Percentiles rank a stretch among this genome's conserved stretches.
Conservation (phyloP, 2,797 vertebrate species). For the Calcarius lapponicus region DNA sequence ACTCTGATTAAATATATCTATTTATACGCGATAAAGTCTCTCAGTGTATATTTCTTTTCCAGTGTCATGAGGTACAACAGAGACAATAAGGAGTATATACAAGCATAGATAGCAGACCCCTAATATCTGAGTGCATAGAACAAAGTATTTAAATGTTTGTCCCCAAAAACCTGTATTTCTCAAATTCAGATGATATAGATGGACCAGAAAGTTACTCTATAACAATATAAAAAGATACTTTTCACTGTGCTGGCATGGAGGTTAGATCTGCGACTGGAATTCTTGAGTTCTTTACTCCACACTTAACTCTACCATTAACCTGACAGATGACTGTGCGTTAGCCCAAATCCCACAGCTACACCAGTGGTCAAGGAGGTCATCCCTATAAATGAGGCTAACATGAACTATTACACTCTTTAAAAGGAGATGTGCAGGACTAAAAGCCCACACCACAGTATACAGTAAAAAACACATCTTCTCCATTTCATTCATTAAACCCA, state of each 20-base stretch:
- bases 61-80: conserved; percentile 24
- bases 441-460: background rate
- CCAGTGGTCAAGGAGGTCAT: background rate
- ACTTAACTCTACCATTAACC: background rate
- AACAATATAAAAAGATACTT: background rate
- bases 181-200: background rate
- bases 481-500: background rate
- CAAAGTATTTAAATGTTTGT: conserved; percentile 36
- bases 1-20: conserved; percentile 78
- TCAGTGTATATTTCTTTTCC: conserved; percentile 60
- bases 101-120: background rate
- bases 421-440: background rate
- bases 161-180: background rate
- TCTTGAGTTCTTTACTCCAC: background rate
- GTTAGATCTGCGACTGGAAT: background rate
- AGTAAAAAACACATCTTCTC: background rate
- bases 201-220: background rate
- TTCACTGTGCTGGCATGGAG: fast-evolving
- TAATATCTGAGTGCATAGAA: background rate
- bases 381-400: background rate
- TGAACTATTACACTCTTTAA: background rate
- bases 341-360: background rate
- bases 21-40: conserved; percentile 73
- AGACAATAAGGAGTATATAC: conserved; percentile 8
- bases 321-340: background rate